Conservation (phyloP, 2,113 vertebrate genomes). For the Aspidoscelis tigris region DNA sequence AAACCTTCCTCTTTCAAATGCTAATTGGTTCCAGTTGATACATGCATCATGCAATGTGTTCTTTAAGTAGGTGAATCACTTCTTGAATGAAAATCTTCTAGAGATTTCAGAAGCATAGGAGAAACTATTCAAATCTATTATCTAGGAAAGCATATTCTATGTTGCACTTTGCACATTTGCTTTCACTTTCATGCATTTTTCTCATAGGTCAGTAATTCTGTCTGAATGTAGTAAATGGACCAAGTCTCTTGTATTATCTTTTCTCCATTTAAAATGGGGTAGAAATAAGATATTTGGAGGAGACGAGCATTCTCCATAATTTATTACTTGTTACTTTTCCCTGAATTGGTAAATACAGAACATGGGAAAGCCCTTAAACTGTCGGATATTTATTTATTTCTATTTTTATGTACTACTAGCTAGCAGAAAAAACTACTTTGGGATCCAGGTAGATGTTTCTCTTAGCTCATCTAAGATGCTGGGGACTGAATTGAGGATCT, state of each 20-base stretch:
- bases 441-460: too few species aligned
- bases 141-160: slow-evolving; percentile 14
- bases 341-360: too few species aligned
- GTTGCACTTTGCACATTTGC: background rate
- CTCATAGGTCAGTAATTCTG: background rate
- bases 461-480: too few species aligned
- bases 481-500: too few species aligned
- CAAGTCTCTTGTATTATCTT: background rate
- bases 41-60: slow-evolving; percentile 24
- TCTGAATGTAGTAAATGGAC: slow-evolving; percentile 14
- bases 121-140: slow-evolving; percentile 18
- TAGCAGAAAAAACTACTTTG: too few species aligned
- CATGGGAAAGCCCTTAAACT: too few species aligned
- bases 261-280: background rate
- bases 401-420: too few species aligned
- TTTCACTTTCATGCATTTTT: background rate
- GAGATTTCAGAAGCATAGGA: slow-evolving; percentile 18
- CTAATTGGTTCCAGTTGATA: slow-evolving; percentile 66
- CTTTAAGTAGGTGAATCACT: slow-evolving; percentile 40
- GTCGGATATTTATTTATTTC: too few species aligned
- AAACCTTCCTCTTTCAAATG: slow-evolving; percentile 68
- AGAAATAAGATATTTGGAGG: background rate
- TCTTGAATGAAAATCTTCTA: slow-evolving; percentile 43
- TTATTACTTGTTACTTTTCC: too few species aligned
- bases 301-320: background rate